Evolutionary conservation across 2,888 invertebrate genomes (phyloP), one percentile per base, ranked within the genome.

Genomic region (Gymnocheta viridis): DNA sequence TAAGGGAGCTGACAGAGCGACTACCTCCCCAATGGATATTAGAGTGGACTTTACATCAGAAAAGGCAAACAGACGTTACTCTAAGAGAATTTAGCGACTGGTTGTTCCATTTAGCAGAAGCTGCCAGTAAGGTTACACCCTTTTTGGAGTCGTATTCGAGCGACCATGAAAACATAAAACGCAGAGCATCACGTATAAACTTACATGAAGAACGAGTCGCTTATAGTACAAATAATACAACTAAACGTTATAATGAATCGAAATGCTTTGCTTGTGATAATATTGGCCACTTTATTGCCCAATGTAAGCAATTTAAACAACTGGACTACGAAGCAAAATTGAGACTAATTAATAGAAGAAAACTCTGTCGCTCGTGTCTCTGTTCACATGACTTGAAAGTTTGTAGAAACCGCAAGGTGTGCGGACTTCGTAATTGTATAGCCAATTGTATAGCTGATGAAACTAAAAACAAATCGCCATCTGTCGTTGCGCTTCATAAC

Each of bases 1-100:
- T 85, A 3, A 73, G 84, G 56, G 85, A 84, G 29, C 47, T 86
- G 4, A 32, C 84, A 14, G 76, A 82, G 19, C 82, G 84, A 54
- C 47, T 86, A 2, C 80, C 85, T 24, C 41, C 82, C 0, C 72
- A 56, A 24, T 69, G 80, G 72, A 74, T 44, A 35, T 19, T 86
- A 38, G 47, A 86, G 10, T 86, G 85, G 82, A 82, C 82, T 4
- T 64, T 81, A 32, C 44, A 58, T 22, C 7, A 73, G 19, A 44
- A 38, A n/a, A 27, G 24, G 19, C 19, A 47, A 1, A n/a, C 24
- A 7, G 22, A 27, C 2, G 64, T 44, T 1, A 82, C 64, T 54
- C 41, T 85, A 0, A 32, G 12, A 3, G 51, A 38, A 4, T 84
- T 85, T 47, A 80, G 78, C 14, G 38, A 73, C 3, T 85, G 84